phyloP scores from a whole-genome alignment of 2,888 invertebrate species.

The Pristionchus exspectatus region DNA sequence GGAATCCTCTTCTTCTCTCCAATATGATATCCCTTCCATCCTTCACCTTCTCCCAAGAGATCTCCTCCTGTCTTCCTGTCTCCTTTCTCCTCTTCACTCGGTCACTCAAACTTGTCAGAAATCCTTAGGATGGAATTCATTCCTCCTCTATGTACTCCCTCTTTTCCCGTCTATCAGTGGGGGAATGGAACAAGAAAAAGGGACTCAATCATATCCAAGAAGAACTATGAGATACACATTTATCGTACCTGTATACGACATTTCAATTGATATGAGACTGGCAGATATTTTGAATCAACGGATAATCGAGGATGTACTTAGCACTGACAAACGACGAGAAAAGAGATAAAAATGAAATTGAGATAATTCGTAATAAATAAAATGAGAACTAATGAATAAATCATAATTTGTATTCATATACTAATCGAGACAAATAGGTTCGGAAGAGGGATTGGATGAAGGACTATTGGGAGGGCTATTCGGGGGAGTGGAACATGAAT shows the following conservation, averaged over 20 bases:
- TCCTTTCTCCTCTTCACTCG: conserved; percentile 22
- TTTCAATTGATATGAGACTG: background rate
- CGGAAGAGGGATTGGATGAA: background rate
- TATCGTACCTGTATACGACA: background rate
- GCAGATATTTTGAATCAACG: background rate
- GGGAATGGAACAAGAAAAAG: background rate
- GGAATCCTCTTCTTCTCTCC: background rate
- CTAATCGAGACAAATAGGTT: background rate
- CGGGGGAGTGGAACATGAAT: background rate
- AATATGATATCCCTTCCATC: conserved; percentile 36
- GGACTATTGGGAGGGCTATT: background rate
- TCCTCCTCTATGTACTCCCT: conserved; percentile 3
- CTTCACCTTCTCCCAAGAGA: conserved; percentile 52
- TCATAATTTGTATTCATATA: background rate
- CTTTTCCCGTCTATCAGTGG: conserved; percentile 10
- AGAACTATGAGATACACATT: background rate
- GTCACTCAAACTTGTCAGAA: conserved; percentile 32
- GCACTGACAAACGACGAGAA: background rate
- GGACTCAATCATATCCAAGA: background rate
- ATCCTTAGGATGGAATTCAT: conserved; percentile 20
- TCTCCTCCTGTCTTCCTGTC: conserved; percentile 27
- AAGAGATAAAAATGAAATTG: background rate
- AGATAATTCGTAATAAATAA: background rate
- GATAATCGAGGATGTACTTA: background rate
- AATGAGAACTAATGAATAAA: background rate